Base-by-base conservation (phyloP, 2,888 invertebrate species). In the Poecilobothrus nobilitatus region DNA sequence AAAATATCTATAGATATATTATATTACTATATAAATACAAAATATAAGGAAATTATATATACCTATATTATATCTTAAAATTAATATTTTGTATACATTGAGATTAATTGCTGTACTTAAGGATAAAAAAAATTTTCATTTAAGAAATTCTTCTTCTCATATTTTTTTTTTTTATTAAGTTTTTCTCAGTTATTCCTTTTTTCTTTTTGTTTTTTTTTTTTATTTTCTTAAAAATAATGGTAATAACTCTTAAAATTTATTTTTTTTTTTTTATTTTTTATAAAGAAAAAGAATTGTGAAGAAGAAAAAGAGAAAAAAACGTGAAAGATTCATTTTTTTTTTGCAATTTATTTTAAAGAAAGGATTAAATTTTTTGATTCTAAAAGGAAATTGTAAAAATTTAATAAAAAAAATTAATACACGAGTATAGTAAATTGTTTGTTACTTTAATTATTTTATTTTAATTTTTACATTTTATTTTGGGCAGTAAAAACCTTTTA, bases 71-170 rank as follows among this genome's bases (percentile, higher is more conserved):
- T n/a, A n/a, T n/a, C 12, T 18, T 18, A 53, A 53, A 53, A 53
- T 53, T 53, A 53, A 53, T 53, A 53, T 53, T n/a, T 53, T 53
- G 53, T 53, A 53, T 53, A 53, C n/a, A 53, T 53, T 53, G 53
- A 53, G 53, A 53, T 53, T 53, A 53, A 53, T 53, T 53, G 53
- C 53, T 53, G 53, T 53, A 53, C 53, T 53, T 53, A 53, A 53
- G 53, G 53, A 53, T 53, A 53, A 53, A 37, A 27, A n/a, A 37
- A 53, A 53, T 53, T 53, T 53, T 53, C 53, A 6, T 53, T 53
- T 53, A 53, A 37, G n/a, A 53, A 15, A 18, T 53, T 53, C 6
- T 53, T 18, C n/a, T 53, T 53, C 9, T 53, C 18, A 18, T 53
- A n/a, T 53, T n/a, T 53, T 53, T 37, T n/a, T 53, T 18, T 53